Percentiles rank a stretch among this genome's conserved stretches.
These are phyloP conservation scores for Eristalinus sepulchralis DNA, from an alignment of 2,888 invertebrate genomes.

Conservation along the genomic window DNA sequence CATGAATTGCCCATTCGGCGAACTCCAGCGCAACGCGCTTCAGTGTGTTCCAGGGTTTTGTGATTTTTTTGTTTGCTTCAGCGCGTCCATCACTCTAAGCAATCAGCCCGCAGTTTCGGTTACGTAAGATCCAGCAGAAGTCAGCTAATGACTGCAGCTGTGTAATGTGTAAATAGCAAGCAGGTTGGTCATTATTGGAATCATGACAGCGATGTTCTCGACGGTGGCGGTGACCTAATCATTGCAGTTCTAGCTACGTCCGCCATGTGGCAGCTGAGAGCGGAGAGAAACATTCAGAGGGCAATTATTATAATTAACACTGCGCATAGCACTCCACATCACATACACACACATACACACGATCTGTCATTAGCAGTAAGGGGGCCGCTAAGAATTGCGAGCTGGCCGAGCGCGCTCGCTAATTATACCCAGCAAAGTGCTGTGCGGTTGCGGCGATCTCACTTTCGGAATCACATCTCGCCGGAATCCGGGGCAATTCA, in stretches of 20 bases:
- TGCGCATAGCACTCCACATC: neutral
- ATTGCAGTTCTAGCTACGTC: conserved; percentile 48
- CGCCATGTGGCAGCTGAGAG: conserved; percentile 48
- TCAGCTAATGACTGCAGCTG: neutral
- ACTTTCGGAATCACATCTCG: neutral
- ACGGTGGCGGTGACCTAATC: conserved; percentile 59
- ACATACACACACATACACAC: neutral
- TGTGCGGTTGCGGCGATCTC: neutral
- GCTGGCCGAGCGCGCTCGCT: neutral
- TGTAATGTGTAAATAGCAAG: neutral
- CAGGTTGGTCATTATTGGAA: neutral
- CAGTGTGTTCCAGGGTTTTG: no score
- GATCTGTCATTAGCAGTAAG: neutral
- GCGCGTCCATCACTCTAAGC: neutral
- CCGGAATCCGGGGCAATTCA: neutral
- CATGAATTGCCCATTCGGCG: neutral
- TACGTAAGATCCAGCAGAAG: neutral
- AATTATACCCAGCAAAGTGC: neutral
- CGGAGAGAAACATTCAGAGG: neutral
- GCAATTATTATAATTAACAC: neutral
- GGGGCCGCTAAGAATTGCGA: neutral
- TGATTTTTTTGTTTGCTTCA: neutral
- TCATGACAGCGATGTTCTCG: conserved; percentile 15
- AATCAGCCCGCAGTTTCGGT: neutral
- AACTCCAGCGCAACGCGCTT: no score